Evolutionary conservation across 2,888 invertebrate species (phyloP).

Genomic region (Thereva nobilitata): DNA sequence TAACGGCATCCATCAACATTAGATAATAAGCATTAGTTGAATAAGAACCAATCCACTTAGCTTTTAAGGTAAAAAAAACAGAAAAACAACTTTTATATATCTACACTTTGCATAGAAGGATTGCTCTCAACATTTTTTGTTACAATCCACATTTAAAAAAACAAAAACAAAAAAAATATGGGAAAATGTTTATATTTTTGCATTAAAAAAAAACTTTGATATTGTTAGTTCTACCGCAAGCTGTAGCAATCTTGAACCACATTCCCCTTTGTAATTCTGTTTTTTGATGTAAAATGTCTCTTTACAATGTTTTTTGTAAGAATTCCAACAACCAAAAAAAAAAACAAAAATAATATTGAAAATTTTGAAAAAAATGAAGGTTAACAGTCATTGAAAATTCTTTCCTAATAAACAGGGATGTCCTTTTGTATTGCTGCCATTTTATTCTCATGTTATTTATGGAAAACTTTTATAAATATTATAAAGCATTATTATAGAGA

Average conservation of each 20-base stretch:
- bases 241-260: conserved; percentile 17
- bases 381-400: conserved; percentile 6
- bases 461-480: conserved; percentile 2
- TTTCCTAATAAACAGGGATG: conserved; percentile 19
- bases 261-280: conserved; percentile 21
- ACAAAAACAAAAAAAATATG: neutral
- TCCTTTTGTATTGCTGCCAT: conserved; percentile 32
- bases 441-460: conserved; percentile 14
- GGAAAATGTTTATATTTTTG: conserved; percentile 31
- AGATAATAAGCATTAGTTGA: conserved; percentile 11
- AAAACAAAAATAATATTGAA: neutral
- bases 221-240: conserved; percentile 12
- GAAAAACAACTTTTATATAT: conserved; percentile 18
- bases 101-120: conserved; percentile 12
- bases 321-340: conserved; percentile 1
- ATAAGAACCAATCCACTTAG: conserved; percentile 28
- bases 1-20: conserved; percentile 31
- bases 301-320: conserved; percentile 20
- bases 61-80: conserved; percentile 1
- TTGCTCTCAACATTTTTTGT: conserved; percentile 21
- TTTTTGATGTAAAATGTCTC: conserved; percentile 8
- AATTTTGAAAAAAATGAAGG: neutral
- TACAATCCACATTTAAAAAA: conserved; percentile 1
- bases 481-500: neutral
- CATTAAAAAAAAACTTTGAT: conserved; percentile 2